phyloP scores from a whole-genome alignment of 2,888 invertebrate species.

The Nebria brevicollis region DNA sequence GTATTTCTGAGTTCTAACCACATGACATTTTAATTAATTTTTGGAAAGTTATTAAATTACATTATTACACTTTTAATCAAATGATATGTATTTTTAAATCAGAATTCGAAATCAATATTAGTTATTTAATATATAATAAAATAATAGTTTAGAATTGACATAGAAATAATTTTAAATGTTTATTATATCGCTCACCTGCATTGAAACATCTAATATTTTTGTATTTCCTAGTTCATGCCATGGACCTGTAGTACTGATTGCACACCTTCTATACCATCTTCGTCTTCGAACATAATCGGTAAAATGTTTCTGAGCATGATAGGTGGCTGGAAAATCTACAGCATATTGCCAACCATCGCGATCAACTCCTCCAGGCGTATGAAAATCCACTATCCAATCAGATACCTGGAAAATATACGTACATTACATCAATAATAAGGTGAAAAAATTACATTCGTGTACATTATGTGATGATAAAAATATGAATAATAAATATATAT shows the following conservation, averaged over 20 bases:
- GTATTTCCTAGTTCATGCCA: slow-evolving; percentile 91
- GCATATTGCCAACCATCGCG: slow-evolving; percentile 96
- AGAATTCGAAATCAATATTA: too few relatives aligned
- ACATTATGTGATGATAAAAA: too few relatives aligned
- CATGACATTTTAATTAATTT: too few relatives aligned
- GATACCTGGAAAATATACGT: slow-evolving; percentile 67
- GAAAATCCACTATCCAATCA: slow-evolving; percentile 94
- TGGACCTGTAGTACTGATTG: slow-evolving; percentile 84
- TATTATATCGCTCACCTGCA: slow-evolving; percentile 68
- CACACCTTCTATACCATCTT: slow-evolving; percentile 85
- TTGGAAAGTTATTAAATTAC: too few relatives aligned
- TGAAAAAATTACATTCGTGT: too few relatives aligned
- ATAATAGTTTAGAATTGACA: too few relatives aligned
- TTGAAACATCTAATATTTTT: slow-evolving; percentile 81
- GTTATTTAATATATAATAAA: too few relatives aligned
- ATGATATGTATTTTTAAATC: too few relatives aligned
- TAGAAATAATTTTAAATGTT: not conserved
- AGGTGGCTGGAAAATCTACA: slow-evolving; percentile 88
- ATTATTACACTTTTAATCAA: too few relatives aligned
- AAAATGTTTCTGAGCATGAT: slow-evolving; percentile 85
- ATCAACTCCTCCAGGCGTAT: slow-evolving; percentile 89
- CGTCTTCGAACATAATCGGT: slow-evolving; percentile 89
- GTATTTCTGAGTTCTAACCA: too few relatives aligned
- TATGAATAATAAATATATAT: too few relatives aligned
- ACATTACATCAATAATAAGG: not conserved